phyloP scores from a whole-genome alignment of 2,113 vertebrate species.

The Phainopepla nitens region DNA sequence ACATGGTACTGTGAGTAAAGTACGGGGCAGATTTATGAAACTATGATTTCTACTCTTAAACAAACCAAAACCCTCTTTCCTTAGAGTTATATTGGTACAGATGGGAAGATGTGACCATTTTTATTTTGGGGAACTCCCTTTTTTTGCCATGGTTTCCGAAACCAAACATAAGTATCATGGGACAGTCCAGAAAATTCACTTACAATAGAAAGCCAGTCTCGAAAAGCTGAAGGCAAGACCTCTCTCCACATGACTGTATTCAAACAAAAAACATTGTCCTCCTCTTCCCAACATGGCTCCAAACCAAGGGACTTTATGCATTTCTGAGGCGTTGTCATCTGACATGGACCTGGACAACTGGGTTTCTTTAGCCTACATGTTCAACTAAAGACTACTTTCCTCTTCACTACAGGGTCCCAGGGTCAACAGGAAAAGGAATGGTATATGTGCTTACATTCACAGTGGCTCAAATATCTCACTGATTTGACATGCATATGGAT shows the following conservation, averaged over 20 bases:
- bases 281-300: neutral
- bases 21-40: neutral
- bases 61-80: neutral
- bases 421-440: neutral
- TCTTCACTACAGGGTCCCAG: neutral
- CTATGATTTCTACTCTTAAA: neutral
- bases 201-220: neutral
- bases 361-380: neutral
- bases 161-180: neutral
- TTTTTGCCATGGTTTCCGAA: neutral
- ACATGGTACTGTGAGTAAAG: neutral
- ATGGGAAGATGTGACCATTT: neutral
- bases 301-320: neutral
- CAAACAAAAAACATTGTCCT: neutral
- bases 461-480: conserved; percentile 5
- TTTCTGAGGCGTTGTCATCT: neutral
- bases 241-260: neutral
- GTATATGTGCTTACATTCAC: neutral
- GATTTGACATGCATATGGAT: conserved; percentile 24
- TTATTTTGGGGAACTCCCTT: neutral
- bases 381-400: neutral
- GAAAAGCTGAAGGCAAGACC: neutral
- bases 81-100: neutral
- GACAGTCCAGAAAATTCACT: neutral
- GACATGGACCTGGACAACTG: neutral